Conservation (phyloP, 2,888 invertebrate genomes). For the Blera fallax region DNA sequence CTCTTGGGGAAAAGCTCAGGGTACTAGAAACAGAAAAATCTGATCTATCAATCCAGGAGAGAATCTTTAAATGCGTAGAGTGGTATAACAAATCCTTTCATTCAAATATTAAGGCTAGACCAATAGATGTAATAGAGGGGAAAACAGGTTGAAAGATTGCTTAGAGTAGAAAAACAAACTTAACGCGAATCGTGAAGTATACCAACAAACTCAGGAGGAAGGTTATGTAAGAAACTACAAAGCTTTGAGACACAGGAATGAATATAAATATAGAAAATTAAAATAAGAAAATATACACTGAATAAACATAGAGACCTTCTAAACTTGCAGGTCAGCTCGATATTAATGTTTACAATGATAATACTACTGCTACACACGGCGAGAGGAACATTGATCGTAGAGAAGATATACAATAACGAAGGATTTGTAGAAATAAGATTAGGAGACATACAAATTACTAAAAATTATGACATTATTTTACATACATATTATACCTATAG, state of each 20-base stretch:
- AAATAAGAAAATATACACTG: neutral
- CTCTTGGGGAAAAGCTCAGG: too few species aligned
- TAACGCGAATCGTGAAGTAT: too few species aligned
- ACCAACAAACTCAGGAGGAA: neutral
- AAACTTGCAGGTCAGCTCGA: neutral
- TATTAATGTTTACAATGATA: neutral
- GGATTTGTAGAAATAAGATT: neutral
- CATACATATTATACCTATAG: too few species aligned
- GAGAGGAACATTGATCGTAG: neutral
- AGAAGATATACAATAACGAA: neutral
- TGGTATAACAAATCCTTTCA: conserved; percentile 9
- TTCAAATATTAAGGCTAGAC: neutral
- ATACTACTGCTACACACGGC: neutral
- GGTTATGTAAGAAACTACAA: too few species aligned
- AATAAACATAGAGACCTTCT: neutral
- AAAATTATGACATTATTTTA: too few species aligned
- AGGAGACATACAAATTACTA: too few species aligned
- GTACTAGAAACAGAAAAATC: too few species aligned
- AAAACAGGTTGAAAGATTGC: neutral
- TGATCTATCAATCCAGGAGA: conserved; percentile 15
- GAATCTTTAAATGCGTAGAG: conserved; percentile 34
- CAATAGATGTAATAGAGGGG: neutral
- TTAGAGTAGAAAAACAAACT: neutral
- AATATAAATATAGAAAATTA: neutral
- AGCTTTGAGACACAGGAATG: too few species aligned